phyloP scores from a whole-genome alignment of 2,888 invertebrate genomes.

The Hypercompe scribonia region DNA sequence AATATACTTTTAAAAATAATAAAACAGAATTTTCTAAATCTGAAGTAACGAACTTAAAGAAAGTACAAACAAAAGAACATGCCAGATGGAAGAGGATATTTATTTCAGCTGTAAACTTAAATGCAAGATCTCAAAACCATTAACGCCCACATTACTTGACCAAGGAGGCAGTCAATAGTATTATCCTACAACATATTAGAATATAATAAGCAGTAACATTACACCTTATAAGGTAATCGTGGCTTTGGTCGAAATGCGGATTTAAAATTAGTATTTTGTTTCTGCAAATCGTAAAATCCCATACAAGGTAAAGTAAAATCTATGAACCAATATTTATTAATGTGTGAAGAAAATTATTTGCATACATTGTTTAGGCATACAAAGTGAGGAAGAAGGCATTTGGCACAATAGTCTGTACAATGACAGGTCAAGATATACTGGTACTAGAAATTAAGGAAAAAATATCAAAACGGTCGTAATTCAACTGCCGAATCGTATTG shows the following conservation, averaged over 20 bases:
- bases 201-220: conserved; percentile 16
- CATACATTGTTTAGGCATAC: neutral
- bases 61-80: neutral
- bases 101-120: neutral
- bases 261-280: neutral
- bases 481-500: too few species aligned
- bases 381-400: neutral
- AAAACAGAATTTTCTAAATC: too few species aligned
- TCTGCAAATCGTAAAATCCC: neutral
- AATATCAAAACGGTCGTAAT: too few species aligned
- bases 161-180: neutral
- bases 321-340: neutral
- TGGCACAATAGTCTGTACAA: neutral
- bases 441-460: too few species aligned
- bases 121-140: neutral
- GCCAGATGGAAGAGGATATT: neutral
- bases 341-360: neutral
- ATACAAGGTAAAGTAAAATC: neutral
- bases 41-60: too few species aligned
- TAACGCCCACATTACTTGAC: neutral
- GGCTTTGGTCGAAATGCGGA: too few species aligned
- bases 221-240: conserved; percentile 8
- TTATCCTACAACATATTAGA: conserved; percentile 3
- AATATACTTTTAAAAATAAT: too few species aligned
- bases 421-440: neutral